Evolutionary conservation across 2,888 invertebrate genomes (phyloP).

Genomic region (Apodemia duryi): DNA sequence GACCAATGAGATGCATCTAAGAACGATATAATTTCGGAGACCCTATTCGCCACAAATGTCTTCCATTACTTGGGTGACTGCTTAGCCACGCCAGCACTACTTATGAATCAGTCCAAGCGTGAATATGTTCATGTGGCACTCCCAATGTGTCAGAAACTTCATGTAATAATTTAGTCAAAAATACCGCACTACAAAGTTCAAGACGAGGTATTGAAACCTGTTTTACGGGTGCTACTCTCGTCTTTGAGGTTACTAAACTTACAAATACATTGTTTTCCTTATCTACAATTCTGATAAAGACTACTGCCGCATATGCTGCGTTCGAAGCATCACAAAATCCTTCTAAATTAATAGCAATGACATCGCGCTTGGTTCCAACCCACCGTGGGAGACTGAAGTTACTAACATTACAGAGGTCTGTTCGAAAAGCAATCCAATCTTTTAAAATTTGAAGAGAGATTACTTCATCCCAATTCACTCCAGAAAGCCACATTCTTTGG

Average conservation of each 20-base stretch:
- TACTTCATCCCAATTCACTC: constrained; percentile 31
- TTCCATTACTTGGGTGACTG: neutral
- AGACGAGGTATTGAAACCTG: too few species aligned
- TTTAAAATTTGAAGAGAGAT: too few species aligned
- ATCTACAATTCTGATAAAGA: too few species aligned
- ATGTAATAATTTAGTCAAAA: neutral
- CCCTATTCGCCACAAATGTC: neutral
- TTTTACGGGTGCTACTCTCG: too few species aligned
- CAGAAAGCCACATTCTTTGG: constrained; percentile 38
- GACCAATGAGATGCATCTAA: too few species aligned
- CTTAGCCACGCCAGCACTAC: neutral
- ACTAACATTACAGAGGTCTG: constrained; percentile 18
- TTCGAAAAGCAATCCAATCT: too few species aligned
- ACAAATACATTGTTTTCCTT: neutral
- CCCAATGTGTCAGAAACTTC: neutral
- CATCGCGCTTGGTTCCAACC: constrained; percentile 17
- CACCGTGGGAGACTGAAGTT: constrained; percentile 23
- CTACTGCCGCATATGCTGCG: constrained; percentile 25
- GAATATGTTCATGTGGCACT: neutral
- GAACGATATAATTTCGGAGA: neutral
- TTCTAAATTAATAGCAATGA: neutral
- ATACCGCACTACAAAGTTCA: too few species aligned
- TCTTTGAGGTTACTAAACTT: too few species aligned
- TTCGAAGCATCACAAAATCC: constrained; percentile 25
- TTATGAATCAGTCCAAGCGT: neutral